These are phyloP conservation scores for Pangasius krempfi DNA, from an alignment of 2,797 vertebrate genomes.

Conservation along the genomic window DNA sequence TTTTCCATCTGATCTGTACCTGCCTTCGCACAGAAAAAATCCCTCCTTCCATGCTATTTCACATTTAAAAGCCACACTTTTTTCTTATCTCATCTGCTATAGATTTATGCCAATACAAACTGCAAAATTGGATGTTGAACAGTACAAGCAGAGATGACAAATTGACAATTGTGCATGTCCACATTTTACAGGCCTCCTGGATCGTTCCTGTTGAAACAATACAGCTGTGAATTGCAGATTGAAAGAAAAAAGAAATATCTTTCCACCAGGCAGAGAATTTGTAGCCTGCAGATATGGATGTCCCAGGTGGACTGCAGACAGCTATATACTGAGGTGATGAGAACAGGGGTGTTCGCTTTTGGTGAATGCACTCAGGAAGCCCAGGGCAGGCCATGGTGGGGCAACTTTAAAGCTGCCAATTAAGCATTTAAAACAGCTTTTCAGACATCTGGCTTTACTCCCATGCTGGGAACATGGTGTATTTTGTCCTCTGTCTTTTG, in stretches of 20 bases:
- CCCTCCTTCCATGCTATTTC: constrained; percentile 48
- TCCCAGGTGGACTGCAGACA: constrained; percentile 43
- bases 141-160: constrained; percentile 43
- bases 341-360: constrained; percentile 51
- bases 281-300: constrained; percentile 39
- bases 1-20: constrained; percentile 45
- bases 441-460: constrained; percentile 40
- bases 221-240: constrained; percentile 24
- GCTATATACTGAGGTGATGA: constrained; percentile 36
- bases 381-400: constrained; percentile 35
- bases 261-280: constrained; percentile 29
- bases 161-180: constrained; percentile 47
- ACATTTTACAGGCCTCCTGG: constrained; percentile 42
- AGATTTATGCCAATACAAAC: constrained; percentile 41
- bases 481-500: constrained; percentile 21
- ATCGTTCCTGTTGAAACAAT: constrained; percentile 41
- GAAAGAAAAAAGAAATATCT: constrained; percentile 36
- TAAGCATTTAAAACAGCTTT: constrained; percentile 52
- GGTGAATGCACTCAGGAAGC: constrained; percentile 46
- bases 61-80: constrained; percentile 33
- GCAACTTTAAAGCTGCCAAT: constrained; percentile 57
- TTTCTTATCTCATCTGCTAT: constrained; percentile 41
- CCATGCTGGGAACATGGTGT: constrained; percentile 34
- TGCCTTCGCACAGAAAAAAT: constrained; percentile 6
- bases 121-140: constrained; percentile 36